A percentile compares a stretch with the other conserved stretches of the same genome.
Conservation (phyloP, 2,113 vertebrate genomes). For the Lophochroa leadbeateri region DNA sequence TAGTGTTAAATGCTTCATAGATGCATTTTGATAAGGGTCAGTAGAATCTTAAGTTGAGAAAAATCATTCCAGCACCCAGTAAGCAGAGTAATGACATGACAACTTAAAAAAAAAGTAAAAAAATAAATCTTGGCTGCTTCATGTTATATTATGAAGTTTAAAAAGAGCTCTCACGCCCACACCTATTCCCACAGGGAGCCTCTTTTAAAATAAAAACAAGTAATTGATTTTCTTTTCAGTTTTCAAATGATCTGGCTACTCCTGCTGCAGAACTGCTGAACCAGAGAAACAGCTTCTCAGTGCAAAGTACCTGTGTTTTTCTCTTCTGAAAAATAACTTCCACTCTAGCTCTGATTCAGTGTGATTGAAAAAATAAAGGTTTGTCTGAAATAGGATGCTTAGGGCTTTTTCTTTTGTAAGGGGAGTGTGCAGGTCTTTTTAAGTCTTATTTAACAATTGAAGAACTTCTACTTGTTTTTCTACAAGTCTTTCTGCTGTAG, state of each 20-base stretch:
- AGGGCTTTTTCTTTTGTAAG: not conserved
- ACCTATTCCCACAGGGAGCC: slow-evolving; percentile 49
- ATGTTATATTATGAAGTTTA: slow-evolving; percentile 22
- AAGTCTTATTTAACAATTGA: not conserved
- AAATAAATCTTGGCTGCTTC: slow-evolving; percentile 27
- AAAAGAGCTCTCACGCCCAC: slow-evolving; percentile 59
- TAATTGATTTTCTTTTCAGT: slow-evolving; percentile 45
- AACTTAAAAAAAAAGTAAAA: not conserved
- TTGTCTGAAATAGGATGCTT: not conserved
- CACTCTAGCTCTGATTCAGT: not conserved
- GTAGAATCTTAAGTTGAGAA: not conserved
- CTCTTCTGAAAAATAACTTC: not conserved
- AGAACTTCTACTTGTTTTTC: slow-evolving; percentile 8
- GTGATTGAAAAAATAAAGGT: not conserved
- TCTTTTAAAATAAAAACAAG: slow-evolving; percentile 52
- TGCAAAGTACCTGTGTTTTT: not conserved
- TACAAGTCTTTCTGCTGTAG: slow-evolving; percentile 4
- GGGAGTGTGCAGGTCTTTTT: not conserved
- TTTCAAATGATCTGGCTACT: slow-evolving; percentile 21
- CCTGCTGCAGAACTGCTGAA: slow-evolving; percentile 29
- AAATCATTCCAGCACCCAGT: not conserved
- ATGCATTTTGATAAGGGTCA: not conserved
- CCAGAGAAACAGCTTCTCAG: slow-evolving; percentile 20
- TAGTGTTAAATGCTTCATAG: not conserved
- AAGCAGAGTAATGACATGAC: slow-evolving; percentile 11